phyloP scores from a whole-genome alignment of 2,113 vertebrate species.

The Anthoscopus minutus region DNA sequence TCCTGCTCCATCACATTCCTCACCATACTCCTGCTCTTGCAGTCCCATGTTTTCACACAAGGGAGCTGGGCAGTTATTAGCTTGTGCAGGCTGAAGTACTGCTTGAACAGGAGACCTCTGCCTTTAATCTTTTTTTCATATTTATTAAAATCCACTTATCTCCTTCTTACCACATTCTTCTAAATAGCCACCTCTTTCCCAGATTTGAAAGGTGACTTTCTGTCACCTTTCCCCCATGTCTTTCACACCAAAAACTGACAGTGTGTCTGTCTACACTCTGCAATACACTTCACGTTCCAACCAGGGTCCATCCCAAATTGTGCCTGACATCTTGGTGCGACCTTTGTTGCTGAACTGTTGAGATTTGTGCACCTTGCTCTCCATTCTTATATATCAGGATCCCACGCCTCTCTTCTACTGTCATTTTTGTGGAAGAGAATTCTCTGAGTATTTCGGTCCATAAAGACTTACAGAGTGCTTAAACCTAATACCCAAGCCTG shows the following conservation, averaged over 20 bases:
- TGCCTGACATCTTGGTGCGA: not conserved
- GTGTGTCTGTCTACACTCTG: not conserved
- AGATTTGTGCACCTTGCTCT: not conserved
- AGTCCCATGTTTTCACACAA: not conserved
- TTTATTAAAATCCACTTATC: not conserved
- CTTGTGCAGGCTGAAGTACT: not conserved
- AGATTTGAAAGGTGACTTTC: not conserved
- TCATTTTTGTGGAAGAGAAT: not conserved
- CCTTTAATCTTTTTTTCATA: not conserved
- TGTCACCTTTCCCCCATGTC: not conserved
- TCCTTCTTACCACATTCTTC: accelerated
- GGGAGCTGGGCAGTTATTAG: not conserved
- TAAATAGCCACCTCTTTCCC: not conserved
- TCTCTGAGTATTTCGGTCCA: not conserved
- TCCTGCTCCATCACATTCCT: not conserved
- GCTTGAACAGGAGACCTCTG: not conserved
- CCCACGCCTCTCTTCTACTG: not conserved
- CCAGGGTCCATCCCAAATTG: not conserved
- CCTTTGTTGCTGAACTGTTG: not conserved
- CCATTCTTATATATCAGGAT: not conserved
- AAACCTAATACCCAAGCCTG: not conserved
- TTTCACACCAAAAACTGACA: not conserved
- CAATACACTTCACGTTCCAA: not conserved
- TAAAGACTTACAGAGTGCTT: not conserved
- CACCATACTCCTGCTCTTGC: not conserved